Base-by-base conservation (phyloP, 2,888 invertebrate species). In the Agrochola lota region DNA sequence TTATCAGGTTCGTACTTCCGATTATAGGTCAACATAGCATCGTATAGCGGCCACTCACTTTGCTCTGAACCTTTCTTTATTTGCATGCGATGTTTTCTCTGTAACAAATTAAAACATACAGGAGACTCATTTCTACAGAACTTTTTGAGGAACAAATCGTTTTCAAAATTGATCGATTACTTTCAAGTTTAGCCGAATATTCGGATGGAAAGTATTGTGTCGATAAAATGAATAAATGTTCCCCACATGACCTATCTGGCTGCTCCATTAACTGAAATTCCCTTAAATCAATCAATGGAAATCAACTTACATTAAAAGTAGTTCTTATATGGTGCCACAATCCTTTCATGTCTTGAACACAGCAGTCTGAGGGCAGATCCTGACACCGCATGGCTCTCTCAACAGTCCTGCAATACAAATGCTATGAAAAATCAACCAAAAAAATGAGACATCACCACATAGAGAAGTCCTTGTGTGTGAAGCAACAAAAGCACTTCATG, bases 261-360 rank as follows among this genome's bases (percentile, higher is more conserved):
- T 43, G 11, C 11, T 20, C 7, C 11, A 43, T 43, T 20, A 43
- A 6, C 66, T 17, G 17, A 66, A 43, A 66, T 40, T 66, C n/a
- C 2, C 11, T 43, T n/a, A 17, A 43, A 66, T 26, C 26, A 30
- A 35, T 46, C 17, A 15, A 40, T 26, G 8, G 5, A 17, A 46
- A 55, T 46, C 26, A 55, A 91, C 95, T 93, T 91, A 96, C 96
- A 90, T 93, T 93, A 80, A 96, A 97, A 78, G 94, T 96, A 60
- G 91, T 94, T 78, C 92, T 92, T 52, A 96, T 91, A 77, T 96
- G 94, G 69, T 95, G 95, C 96, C 97, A 97, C 59, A 97, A 88
- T 35, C 94, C 94, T 84, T 96, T 95, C 68, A 97, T 92, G 76
- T 96, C 96, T 85, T 95, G 96, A 64, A 97, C 92, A 84, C 95